Evolutionary conservation across 2,113 vertebrate genomes (phyloP).

Genomic region (Rallus limicola): DNA sequence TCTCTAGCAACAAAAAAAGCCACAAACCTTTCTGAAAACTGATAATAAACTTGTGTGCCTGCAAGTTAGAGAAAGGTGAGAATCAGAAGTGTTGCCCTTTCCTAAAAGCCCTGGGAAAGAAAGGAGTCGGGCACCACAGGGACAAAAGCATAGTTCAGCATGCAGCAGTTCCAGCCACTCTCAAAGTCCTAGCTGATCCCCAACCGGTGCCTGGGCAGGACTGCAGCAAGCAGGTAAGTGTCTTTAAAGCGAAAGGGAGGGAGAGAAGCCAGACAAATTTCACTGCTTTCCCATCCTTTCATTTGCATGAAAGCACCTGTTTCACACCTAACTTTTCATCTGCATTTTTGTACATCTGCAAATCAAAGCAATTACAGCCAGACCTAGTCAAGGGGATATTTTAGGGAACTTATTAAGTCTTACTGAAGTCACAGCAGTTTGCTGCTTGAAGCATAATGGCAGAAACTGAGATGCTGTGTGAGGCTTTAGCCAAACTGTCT

Average conservation of each 20-base stretch:
- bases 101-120: background rate
- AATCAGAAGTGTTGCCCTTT: background rate
- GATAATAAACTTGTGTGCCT: background rate
- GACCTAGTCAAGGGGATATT: background rate
- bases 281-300: background rate
- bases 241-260: background rate
- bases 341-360: background rate
- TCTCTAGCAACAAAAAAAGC: background rate
- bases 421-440: conserved; percentile 30
- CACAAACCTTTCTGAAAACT: background rate
- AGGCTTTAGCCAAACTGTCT: background rate
- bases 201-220: background rate
- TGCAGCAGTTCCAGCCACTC: background rate
- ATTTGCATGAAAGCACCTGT: background rate
- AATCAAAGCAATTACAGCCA: conserved; percentile 7
- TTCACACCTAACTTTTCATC: background rate
- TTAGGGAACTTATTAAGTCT: background rate
- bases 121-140: background rate
- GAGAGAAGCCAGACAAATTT: background rate
- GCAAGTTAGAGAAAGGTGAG: background rate
- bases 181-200: background rate
- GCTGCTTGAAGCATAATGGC: background rate
- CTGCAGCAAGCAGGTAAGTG: background rate
- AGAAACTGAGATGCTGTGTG: background rate
- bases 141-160: background rate